Evolutionary conservation across 2,888 invertebrate species (phyloP).

Genomic region (Heliconius hortense): DNA sequence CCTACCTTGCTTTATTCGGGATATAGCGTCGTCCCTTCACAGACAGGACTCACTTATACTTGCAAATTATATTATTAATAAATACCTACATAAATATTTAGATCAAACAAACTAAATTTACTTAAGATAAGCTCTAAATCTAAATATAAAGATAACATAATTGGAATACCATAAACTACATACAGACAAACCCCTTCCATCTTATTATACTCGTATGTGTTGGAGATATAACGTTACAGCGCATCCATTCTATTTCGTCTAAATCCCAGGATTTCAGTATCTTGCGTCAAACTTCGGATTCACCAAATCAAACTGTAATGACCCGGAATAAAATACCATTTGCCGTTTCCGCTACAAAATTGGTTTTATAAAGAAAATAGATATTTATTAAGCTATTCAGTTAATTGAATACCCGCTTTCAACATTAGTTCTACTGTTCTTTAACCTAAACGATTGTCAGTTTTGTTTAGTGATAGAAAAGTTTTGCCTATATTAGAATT

Average conservation of each 20-base stretch:
- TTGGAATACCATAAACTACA: conserved; percentile 16
- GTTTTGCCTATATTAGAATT: background rate
- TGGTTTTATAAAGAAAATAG: conserved; percentile 43
- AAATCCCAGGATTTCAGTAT: conserved; percentile 43
- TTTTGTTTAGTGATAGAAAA: background rate
- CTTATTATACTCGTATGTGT: conserved; percentile 13
- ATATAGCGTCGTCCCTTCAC: no score
- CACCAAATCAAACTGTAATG: conserved; percentile 47
- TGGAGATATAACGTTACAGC: conserved; percentile 40
- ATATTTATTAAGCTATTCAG: conserved; percentile 53
- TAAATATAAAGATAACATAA: conserved; percentile 1
- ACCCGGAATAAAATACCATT: conserved; percentile 45
- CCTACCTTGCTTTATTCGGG: no score
- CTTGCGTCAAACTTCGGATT: conserved; percentile 45
- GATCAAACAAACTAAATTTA: background rate
- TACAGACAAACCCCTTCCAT: conserved; percentile 11
- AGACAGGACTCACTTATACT: no score
- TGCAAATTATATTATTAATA: background rate
- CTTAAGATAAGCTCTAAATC: background rate
- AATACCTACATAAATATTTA: background rate
- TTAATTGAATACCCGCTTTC: conserved; percentile 57
- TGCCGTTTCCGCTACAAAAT: conserved; percentile 37
- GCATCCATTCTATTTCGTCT: conserved; percentile 43
- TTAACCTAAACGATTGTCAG: conserved; percentile 15
- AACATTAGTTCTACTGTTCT: conserved; percentile 21